phyloP scores from a whole-genome alignment of 2,113 vertebrate genomes.

The Bungarus multicinctus region DNA sequence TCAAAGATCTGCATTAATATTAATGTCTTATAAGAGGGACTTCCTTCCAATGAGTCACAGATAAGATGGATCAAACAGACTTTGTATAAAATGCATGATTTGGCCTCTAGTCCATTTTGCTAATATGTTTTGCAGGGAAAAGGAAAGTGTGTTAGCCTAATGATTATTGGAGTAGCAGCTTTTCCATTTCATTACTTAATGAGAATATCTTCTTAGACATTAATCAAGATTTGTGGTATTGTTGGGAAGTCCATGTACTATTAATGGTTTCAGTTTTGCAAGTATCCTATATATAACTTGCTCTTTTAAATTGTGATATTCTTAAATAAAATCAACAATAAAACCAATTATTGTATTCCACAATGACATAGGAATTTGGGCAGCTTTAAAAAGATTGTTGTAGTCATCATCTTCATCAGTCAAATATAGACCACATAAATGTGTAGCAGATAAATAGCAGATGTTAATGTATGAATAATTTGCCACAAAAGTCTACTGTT shows the following conservation, averaged over 20 bases:
- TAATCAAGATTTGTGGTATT: constrained; percentile 10
- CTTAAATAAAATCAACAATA: not conserved
- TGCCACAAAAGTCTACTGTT: not conserved
- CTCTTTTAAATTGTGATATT: not conserved
- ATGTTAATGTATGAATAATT: not conserved
- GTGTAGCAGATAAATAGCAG: not conserved
- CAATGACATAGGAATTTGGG: not conserved
- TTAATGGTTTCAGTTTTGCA: constrained; percentile 15
- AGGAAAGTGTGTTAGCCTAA: constrained; percentile 7
- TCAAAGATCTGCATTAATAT: constrained; percentile 56
- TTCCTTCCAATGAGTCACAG: constrained; percentile 33
- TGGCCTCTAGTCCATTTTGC: constrained; percentile 35
- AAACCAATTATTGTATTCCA: not conserved
- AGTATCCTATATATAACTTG: not conserved
- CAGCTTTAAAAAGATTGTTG: not conserved
- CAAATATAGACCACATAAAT: not conserved
- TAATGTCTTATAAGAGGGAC: constrained; percentile 45
- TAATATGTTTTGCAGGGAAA: not conserved
- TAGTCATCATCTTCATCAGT: not conserved
- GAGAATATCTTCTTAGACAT: constrained; percentile 7
- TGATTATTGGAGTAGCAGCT: constrained; percentile 9
- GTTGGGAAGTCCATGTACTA: constrained; percentile 7
- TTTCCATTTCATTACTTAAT: constrained; percentile 26
- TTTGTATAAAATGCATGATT: constrained; percentile 36
- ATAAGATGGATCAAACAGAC: constrained; percentile 20